phyloP scores from a whole-genome alignment of 2,888 invertebrate genomes.

The Stenoptilia bipunctidactyla region DNA sequence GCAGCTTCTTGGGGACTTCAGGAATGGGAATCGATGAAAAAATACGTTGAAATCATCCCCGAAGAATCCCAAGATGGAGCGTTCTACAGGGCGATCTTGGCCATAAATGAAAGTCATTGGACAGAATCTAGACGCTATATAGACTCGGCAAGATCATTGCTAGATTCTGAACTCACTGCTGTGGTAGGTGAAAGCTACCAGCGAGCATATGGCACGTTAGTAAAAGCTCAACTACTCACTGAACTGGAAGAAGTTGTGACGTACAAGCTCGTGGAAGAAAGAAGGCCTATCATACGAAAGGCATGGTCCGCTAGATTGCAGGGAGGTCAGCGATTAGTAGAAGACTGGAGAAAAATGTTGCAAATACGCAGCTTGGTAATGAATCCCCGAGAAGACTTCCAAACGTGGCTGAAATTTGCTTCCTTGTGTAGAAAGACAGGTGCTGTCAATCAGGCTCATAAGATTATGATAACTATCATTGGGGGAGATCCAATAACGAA shows the following conservation, averaged over 20 bases:
- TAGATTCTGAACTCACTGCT: conserved; percentile 95
- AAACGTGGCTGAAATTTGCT: conserved; percentile 97
- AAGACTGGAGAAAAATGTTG: conserved; percentile 98
- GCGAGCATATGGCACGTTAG: conserved; percentile 93
- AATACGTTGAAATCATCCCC: conserved; percentile 88
- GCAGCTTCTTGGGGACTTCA: conserved; percentile 96
- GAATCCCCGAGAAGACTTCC: conserved; percentile 92
- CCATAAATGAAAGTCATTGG: conserved; percentile 86
- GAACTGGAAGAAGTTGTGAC: conserved; percentile 98
- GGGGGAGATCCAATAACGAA: conserved; percentile 84
- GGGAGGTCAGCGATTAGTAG: conserved; percentile 94
- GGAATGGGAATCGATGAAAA: conserved; percentile 94
- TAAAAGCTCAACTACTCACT: conserved; percentile 95
- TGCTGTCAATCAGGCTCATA: conserved; percentile 88
- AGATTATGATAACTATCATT: conserved; percentile 87
- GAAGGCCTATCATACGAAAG: conserved; percentile 80
- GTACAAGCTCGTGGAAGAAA: conserved; percentile 94
- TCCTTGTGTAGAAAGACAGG: conserved; percentile 96
- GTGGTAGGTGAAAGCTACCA: conserved; percentile 97
- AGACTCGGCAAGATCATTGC: conserved; percentile 90
- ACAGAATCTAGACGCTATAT: conserved; percentile 82
- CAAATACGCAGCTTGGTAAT: conserved; percentile 95
- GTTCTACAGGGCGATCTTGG: conserved; percentile 93
- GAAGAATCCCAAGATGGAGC: conserved; percentile 94
- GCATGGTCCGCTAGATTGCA: conserved; percentile 97